Evolutionary conservation across 2,888 invertebrate species (phyloP).

Genomic region (Dusona sp.): DNA sequence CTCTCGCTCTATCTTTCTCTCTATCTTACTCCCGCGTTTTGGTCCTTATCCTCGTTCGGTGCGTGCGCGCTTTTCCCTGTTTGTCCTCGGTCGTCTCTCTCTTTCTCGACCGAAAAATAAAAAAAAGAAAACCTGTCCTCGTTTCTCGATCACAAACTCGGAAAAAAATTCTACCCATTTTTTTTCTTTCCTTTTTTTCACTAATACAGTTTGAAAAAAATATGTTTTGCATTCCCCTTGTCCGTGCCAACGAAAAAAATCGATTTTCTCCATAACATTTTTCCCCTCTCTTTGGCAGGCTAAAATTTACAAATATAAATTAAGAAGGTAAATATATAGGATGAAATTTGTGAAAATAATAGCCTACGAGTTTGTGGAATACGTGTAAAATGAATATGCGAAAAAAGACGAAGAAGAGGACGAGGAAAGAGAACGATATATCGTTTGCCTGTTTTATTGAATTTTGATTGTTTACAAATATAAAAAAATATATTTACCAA

Average conservation of each 20-base stretch:
- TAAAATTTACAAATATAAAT: not conserved
- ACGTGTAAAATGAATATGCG: conserved; percentile 18
- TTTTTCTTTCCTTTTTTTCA: not conserved
- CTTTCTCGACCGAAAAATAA: conserved; percentile 20
- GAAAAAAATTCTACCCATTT: not conserved
- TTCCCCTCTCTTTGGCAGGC: not conserved
- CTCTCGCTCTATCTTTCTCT: conserved; percentile 30
- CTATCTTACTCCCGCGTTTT: conserved; percentile 21
- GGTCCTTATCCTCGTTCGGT: conserved; percentile 44
- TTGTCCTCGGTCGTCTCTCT: conserved; percentile 39
- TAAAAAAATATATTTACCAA: not conserved
- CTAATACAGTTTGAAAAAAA: not conserved
- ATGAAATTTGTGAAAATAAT: conserved; percentile 9
- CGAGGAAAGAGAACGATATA: conserved; percentile 8
- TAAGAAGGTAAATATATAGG: not conserved
- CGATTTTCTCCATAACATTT: not conserved
- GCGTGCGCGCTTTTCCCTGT: conserved; percentile 53
- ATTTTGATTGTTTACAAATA: conserved; percentile 17
- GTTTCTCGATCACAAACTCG: conserved; percentile 10
- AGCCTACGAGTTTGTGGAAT: not conserved
- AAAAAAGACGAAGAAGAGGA: conserved; percentile 25
- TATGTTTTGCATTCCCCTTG: not conserved
- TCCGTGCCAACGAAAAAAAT: not conserved
- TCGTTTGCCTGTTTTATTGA: conserved; percentile 2
- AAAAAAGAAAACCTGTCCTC: conserved; percentile 39